A percentile compares a stretch with the other conserved stretches of the same genome.
Evolutionary conservation across 1,140 invertebrate genomes (phyloP).

Genomic region (Meloidogyne chitwoodi): DNA sequence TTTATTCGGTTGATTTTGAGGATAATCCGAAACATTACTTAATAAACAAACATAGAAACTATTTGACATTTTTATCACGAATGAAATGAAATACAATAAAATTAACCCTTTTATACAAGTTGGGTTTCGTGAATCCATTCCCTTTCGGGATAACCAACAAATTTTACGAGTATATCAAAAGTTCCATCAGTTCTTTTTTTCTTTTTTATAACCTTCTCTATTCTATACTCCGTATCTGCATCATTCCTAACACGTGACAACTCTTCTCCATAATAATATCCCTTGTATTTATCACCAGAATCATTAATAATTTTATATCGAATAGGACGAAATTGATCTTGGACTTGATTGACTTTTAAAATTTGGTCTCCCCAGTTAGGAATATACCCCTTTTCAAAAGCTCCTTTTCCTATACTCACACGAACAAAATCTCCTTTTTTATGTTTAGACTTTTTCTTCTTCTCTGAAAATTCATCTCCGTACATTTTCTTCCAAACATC

Average conservation of each 20-base stretch:
- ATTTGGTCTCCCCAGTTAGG: slow-evolving; percentile 31
- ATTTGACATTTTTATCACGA: slow-evolving; percentile 6
- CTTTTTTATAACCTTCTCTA: background rate
- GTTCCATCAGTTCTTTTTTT: background rate
- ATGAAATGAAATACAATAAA: background rate
- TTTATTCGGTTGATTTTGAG: slow-evolving; percentile 5
- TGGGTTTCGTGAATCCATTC: background rate
- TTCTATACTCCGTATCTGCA: background rate
- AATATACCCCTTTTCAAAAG: no score
- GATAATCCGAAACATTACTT: background rate
- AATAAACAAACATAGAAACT: slow-evolving; percentile 14
- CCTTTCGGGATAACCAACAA: no score
- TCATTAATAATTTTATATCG: slow-evolving; percentile 3
- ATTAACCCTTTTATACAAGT: slow-evolving; percentile 5
- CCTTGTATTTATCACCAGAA: background rate
- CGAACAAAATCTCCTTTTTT: background rate
- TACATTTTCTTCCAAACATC: no score
- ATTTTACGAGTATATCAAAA: background rate
- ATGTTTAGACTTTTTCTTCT: background rate
- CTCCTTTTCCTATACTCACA: no score
- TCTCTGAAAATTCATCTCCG: background rate
- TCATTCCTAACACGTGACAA: background rate
- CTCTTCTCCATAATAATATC: background rate
- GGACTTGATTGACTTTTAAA: background rate
- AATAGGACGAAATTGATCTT: background rate